phyloP scores from a whole-genome alignment of 2,113 vertebrate genomes.

The Xenopus tropicalis region DNA sequence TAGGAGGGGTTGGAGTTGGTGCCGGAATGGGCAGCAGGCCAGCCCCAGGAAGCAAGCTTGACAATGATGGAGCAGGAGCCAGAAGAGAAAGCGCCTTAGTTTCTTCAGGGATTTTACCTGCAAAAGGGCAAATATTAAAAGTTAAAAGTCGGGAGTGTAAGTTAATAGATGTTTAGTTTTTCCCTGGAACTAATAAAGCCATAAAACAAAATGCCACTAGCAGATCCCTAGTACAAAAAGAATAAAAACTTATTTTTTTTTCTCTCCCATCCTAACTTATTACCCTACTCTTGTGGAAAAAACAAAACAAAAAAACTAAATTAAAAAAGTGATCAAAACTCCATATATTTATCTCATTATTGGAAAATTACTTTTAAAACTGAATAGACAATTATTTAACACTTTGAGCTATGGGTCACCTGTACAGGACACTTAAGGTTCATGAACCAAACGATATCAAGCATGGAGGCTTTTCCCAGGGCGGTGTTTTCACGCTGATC shows the following conservation, averaged over 20 bases:
- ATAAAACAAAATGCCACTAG: constrained; percentile 63
- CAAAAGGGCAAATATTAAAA: constrained; percentile 66
- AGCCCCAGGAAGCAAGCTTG: constrained; percentile 86
- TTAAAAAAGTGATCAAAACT: constrained; percentile 75
- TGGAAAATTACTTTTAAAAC: constrained; percentile 76
- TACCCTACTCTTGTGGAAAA: constrained; percentile 76
- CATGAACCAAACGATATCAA: constrained; percentile 99
- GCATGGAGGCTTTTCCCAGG: constrained; percentile 96
- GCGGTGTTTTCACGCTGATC: constrained; percentile 97
- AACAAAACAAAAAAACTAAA: constrained; percentile 65
- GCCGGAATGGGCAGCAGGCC: constrained; percentile 90
- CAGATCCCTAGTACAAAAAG: constrained; percentile 69
- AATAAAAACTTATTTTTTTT: constrained; percentile 59
- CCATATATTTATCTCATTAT: constrained; percentile 76
- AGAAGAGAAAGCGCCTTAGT: constrained; percentile 92
- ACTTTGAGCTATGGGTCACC: constrained; percentile 99
- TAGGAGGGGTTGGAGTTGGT: constrained; percentile 64
- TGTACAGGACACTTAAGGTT: constrained; percentile 99
- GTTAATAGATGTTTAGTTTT: constrained; percentile 52
- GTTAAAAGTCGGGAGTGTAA: constrained; percentile 63
- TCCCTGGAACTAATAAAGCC: constrained; percentile 67
- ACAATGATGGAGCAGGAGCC: constrained; percentile 81
- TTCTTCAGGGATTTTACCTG: constrained; percentile 98
- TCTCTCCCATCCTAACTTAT: constrained; percentile 58
- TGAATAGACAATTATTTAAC: constrained; percentile 94